Conservation (phyloP, 2,888 invertebrate species). For the Patella pellucida region DNA sequence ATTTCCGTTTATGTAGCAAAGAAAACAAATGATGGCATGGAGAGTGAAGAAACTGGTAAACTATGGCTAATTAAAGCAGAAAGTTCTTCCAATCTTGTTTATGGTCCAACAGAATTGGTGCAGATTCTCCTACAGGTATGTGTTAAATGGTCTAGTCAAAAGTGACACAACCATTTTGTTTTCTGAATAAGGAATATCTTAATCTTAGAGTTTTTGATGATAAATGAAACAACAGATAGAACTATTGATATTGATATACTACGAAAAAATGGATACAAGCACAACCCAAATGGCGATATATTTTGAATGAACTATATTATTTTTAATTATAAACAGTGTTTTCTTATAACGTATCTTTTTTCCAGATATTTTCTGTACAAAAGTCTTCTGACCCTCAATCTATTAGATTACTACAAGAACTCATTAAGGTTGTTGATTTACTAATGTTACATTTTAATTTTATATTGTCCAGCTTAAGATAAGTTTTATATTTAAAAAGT, state of each 20-base stretch:
- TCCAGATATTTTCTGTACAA: constrained; percentile 48
- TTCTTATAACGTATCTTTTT: constrained; percentile 17
- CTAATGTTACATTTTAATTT: background rate
- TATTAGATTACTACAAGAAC: constrained; percentile 43
- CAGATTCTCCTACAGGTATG: background rate
- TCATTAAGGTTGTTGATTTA: constrained; percentile 46
- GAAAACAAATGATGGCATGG: background rate
- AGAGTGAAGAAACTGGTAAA: background rate
- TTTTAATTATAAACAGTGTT: constrained; percentile 11
- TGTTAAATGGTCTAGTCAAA: background rate
- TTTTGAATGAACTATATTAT: background rate
- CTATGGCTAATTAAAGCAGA: background rate
- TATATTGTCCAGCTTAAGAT: too few species aligned
- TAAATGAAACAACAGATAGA: too few species aligned
- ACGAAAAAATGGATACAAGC: too few species aligned
- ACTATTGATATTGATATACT: too few species aligned
- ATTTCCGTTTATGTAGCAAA: background rate
- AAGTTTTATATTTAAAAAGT: too few species aligned
- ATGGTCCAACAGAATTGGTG: constrained; percentile 5
- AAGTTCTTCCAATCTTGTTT: background rate
- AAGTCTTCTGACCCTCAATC: constrained; percentile 39
- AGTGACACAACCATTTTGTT: background rate
- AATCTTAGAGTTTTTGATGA: background rate
- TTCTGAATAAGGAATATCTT: background rate
- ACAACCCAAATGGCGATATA: background rate